Percentiles rank a stretch among this genome's conserved stretches.
Evolutionary conservation across 2,113 vertebrate species (phyloP).

Genomic region (Leptodactylus fuscus): DNA sequence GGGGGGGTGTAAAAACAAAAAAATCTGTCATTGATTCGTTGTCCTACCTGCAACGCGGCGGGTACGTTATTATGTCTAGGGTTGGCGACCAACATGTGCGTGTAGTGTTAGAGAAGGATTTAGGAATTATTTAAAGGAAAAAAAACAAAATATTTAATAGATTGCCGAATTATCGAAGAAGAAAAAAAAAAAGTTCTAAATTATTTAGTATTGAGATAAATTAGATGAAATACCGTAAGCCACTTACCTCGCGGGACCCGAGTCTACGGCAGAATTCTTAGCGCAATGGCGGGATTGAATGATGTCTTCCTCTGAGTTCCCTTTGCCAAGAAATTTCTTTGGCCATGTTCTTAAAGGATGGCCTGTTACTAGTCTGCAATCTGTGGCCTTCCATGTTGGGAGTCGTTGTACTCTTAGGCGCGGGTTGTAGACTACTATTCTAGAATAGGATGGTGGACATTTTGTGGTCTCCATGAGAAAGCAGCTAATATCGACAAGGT

Average conservation of each 20-base stretch:
- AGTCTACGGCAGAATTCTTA: slow-evolving; percentile 68
- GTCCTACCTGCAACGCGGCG: slow-evolving; percentile 14
- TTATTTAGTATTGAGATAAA: slow-evolving; percentile 70
- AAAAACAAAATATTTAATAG: slow-evolving; percentile 58
- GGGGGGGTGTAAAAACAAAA: background rate
- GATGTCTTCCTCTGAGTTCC: slow-evolving; percentile 81
- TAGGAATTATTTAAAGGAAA: background rate
- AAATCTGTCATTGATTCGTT: slow-evolving; percentile 7
- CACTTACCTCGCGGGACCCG: slow-evolving; percentile 72
- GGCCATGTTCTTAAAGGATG: slow-evolving; percentile 10
- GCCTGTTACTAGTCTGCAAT: background rate
- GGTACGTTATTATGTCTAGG: slow-evolving; percentile 62
- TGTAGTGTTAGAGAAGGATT: too few species aligned
- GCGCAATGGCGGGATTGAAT: slow-evolving; percentile 71
- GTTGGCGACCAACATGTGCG: slow-evolving; percentile 59
- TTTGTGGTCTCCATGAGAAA: background rate
- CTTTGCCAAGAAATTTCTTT: slow-evolving; percentile 77
- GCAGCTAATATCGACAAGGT: background rate
- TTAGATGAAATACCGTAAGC: slow-evolving; percentile 57
- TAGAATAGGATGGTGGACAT: background rate
- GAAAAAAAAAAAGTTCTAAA: slow-evolving; percentile 60
- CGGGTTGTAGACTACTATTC: background rate
- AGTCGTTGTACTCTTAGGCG: background rate
- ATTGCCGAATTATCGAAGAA: slow-evolving; percentile 20
- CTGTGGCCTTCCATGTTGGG: background rate